These are phyloP conservation scores for Leptonema lineaticorne DNA, from an alignment of 1,140 invertebrate genomes.

Conservation along the genomic window DNA sequence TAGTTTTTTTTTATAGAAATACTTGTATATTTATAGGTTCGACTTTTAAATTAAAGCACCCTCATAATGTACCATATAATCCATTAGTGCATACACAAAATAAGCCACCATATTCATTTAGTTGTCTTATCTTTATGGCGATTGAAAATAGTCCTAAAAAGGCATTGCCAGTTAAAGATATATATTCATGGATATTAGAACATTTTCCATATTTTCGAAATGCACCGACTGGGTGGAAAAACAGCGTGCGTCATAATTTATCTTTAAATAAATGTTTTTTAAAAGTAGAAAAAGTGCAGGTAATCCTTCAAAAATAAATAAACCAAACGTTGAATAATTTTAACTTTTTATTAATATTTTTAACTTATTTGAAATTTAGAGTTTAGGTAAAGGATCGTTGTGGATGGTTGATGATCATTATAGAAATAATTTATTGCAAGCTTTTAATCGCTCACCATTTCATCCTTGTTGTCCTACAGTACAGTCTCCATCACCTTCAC, in stretches of 20 bases:
- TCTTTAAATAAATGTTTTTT: slow-evolving; percentile 97
- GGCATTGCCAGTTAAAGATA: slow-evolving; percentile 92
- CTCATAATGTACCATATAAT: slow-evolving; percentile 73
- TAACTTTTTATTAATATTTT: too few relatives aligned
- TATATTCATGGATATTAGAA: slow-evolving; percentile 96
- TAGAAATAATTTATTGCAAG: slow-evolving; percentile 81
- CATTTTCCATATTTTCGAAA: slow-evolving; percentile 97
- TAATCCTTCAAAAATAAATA: too few relatives aligned
- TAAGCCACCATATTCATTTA: slow-evolving; percentile 94
- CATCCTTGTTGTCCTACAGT: slow-evolving; percentile 61
- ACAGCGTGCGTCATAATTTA: slow-evolving; percentile 93
- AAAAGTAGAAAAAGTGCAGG: slow-evolving; percentile 89
- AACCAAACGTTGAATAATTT: too few relatives aligned
- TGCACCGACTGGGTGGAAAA: slow-evolving; percentile 97
- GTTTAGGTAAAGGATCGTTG: slow-evolving; percentile 89
- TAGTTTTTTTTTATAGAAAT: neutral
- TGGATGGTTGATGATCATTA: slow-evolving; percentile 94
- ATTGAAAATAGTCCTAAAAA: slow-evolving; percentile 89
- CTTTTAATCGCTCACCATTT: slow-evolving; percentile 79
- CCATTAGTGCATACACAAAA: slow-evolving; percentile 78
- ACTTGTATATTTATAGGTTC: slow-evolving; percentile 21
- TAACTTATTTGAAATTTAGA: slow-evolving; percentile 56
- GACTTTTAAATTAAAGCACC: slow-evolving; percentile 63
- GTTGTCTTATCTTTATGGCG: slow-evolving; percentile 96
- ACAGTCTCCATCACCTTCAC: slow-evolving; percentile 19